A percentile compares a stretch with the other conserved stretches of the same genome.
Evolutionary conservation across 2,797 vertebrate species (phyloP).

Genomic region (Rhabdophis nuchalis): DNA sequence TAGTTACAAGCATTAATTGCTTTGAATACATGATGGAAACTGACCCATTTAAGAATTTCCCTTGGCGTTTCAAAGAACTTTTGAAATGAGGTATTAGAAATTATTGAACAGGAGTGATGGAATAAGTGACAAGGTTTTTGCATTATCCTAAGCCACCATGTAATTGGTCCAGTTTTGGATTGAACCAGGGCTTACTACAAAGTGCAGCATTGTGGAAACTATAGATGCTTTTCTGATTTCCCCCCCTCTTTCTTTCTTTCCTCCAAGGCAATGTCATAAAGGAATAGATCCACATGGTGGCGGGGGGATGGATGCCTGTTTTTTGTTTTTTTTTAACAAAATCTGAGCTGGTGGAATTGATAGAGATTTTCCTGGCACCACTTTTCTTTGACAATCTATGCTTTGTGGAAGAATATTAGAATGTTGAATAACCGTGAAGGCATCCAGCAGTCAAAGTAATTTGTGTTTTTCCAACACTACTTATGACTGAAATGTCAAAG

Average conservation of each 20-base stretch:
- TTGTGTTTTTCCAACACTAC: neutral
- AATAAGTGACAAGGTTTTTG: neutral
- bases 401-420: neutral
- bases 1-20: neutral
- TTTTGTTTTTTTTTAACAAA: neutral
- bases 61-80: neutral
- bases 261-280: neutral
- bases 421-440: neutral
- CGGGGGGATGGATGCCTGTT: neutral
- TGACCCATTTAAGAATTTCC: neutral
- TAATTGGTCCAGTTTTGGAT: neutral
- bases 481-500: neutral
- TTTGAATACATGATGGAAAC: neutral
- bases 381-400: neutral
- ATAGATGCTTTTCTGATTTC: neutral
- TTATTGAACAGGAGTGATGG: neutral
- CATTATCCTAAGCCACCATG: neutral
- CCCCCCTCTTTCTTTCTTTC: neutral
- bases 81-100: neutral
- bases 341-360: neutral
- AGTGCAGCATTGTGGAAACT: neutral
- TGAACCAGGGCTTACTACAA: neutral
- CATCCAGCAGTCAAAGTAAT: conserved; percentile 1
- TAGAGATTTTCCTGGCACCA: neutral
- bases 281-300: neutral